Evolutionary conservation across 2,113 vertebrate genomes (phyloP).

Genomic region (chimpanzee (Pan troglodytes)): NHGRI_mPanTro3-v2.1_pri NC_072409.2:32957001-32957500

Average conservation of each 20-base stretch:
- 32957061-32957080: not conserved
- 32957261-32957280: not conserved
- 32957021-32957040: not conserved
- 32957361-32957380: not conserved
- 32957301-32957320: not conserved
- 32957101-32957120: not conserved
- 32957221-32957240: not conserved
- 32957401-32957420: not conserved
- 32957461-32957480: not conserved
- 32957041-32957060: not conserved
- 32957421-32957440: not conserved
- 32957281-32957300: not conserved
- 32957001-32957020: not conserved
- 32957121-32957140: not conserved
- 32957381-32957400: not conserved
- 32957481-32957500: not conserved
- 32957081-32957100: not conserved
- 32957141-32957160: not conserved
- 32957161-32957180: not conserved
- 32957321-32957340: not conserved
- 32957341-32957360: not conserved
- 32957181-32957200: not conserved
- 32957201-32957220: not conserved
- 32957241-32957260: not conserved
- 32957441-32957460: not conserved